Percentiles rank a stretch among this genome's conserved stretches.
Evolutionary conservation across 2,113 vertebrate species (phyloP).

Genomic region (Polypterus bichir): DNA sequence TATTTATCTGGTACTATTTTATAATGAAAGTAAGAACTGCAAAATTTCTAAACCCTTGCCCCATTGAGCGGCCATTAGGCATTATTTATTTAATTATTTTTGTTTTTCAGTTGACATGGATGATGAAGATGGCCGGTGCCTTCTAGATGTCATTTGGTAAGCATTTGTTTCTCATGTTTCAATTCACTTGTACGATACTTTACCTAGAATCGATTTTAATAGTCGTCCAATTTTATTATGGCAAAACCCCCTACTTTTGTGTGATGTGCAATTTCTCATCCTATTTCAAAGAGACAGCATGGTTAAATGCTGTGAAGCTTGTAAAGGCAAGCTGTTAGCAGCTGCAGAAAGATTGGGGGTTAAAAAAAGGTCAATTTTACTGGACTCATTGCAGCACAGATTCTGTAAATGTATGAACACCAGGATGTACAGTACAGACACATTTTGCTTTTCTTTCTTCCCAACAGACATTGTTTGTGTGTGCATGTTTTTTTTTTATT

Average conservation of each 20-base stretch:
- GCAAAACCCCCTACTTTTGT: slow-evolving; percentile 52
- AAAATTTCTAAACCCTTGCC: too few species aligned
- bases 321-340: background rate
- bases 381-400: too few species aligned
- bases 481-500: background rate
- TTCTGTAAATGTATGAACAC: too few species aligned
- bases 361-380: too few species aligned
- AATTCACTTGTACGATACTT: background rate
- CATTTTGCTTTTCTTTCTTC: background rate
- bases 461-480: background rate
- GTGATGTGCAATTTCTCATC: slow-evolving; percentile 62
- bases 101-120: slow-evolving; percentile 85
- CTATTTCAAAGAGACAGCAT: slow-evolving; percentile 67
- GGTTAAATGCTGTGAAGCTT: slow-evolving; percentile 29
- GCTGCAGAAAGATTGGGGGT: too few species aligned
- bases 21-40: too few species aligned
- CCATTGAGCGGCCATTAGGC: too few species aligned
- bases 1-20: too few species aligned
- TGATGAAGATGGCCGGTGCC: slow-evolving; percentile 98
- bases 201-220: background rate
- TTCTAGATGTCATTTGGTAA: slow-evolving; percentile 98
- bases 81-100: background rate
- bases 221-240: slow-evolving; percentile 20
- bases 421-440: too few species aligned
- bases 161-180: slow-evolving; percentile 26